A percentile compares a stretch with the other conserved stretches of the same genome.
Conservation (phyloP, 2,888 invertebrate species). For the Troides aeacus region DNA sequence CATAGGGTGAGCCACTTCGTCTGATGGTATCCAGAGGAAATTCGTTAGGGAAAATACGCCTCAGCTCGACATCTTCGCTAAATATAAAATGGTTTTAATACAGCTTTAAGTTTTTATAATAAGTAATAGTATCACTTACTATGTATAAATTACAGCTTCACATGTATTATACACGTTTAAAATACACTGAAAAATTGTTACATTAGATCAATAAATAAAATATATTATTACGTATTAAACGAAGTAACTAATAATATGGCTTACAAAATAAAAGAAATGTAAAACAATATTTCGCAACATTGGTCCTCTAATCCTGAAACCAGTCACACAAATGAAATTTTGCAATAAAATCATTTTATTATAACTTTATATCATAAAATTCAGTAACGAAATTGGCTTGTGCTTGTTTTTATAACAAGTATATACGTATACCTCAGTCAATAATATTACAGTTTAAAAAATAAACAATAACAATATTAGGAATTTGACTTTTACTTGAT, state of each 20-base stretch:
- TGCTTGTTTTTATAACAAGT: not conserved
- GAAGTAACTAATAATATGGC: not conserved
- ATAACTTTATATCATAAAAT: not conserved
- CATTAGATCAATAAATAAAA: not conserved
- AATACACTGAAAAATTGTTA: constrained; percentile 22
- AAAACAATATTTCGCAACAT: not conserved
- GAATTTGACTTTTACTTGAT: no score
- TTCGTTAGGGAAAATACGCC: constrained; percentile 67
- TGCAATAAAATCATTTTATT: not conserved
- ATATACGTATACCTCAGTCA: not conserved
- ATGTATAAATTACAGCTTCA: constrained; percentile 61
- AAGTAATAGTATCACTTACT: constrained; percentile 52
- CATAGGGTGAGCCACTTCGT: constrained; percentile 57
- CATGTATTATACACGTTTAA: constrained; percentile 10
- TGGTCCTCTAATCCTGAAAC: not conserved
- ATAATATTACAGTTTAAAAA: not conserved
- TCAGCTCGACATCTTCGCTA: constrained; percentile 70
- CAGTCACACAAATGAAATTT: not conserved
- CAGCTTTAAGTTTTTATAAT: not conserved
- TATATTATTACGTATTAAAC: not conserved
- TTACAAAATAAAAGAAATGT: constrained; percentile 5
- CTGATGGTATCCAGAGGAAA: constrained; percentile 67
- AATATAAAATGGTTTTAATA: constrained; percentile 9
- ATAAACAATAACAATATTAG: not conserved
- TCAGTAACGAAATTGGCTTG: not conserved